Evolutionary conservation across 2,113 vertebrate species (phyloP).

Genomic region (Pterocles burchelli): DNA sequence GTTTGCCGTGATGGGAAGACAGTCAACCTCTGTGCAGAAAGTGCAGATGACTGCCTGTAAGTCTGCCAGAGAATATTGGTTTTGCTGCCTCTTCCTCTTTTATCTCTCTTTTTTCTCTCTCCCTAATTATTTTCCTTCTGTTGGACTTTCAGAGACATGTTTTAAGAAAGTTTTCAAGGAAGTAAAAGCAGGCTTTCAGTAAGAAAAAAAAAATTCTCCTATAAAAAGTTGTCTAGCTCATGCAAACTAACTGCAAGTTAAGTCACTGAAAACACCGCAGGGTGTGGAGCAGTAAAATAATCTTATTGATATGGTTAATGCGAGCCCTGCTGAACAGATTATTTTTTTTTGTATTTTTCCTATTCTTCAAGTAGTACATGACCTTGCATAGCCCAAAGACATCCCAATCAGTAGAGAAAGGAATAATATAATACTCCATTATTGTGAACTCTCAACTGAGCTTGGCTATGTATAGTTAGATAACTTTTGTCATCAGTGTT

Average conservation of each 20-base stretch:
- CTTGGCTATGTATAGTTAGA: background rate
- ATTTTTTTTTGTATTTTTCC: background rate
- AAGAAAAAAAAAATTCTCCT: background rate
- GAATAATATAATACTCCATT: background rate
- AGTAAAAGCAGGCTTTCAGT: background rate
- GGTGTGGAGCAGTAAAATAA: background rate
- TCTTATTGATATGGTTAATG: background rate
- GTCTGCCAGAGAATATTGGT: slow-evolving; percentile 16
- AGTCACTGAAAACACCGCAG: background rate
- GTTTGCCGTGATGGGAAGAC: slow-evolving; percentile 91
- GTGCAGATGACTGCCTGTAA: slow-evolving; percentile 93
- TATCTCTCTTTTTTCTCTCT: background rate
- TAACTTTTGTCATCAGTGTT: background rate
- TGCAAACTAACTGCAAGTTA: background rate
- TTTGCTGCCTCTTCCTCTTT: background rate
- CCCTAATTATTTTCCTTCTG: background rate
- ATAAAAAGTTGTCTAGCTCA: background rate
- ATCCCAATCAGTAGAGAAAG: background rate
- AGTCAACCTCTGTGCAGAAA: slow-evolving; percentile 92
- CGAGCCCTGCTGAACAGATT: background rate
- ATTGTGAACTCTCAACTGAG: background rate
- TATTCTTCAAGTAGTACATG: background rate
- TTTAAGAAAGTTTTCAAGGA: background rate
- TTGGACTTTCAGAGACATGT: background rate
- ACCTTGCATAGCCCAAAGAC: background rate